Percentiles rank a stretch among this genome's conserved stretches.
Conservation (phyloP, 2,797 vertebrate genomes). For the Emys orbicularis region DNA sequence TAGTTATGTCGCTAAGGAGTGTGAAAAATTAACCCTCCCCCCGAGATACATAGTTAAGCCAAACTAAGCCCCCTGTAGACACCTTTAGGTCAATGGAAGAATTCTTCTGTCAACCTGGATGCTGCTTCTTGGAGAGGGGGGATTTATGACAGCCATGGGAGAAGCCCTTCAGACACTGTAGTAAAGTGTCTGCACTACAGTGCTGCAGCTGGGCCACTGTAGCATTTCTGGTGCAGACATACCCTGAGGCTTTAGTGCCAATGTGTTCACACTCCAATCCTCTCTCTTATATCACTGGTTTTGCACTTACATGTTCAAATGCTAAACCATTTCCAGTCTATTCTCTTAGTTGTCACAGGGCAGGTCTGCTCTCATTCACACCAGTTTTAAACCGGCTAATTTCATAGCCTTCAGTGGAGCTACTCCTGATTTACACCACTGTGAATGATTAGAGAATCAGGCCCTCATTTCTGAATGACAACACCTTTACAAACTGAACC, state of each 20-base stretch:
- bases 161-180: background rate
- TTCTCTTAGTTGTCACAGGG: background rate
- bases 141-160: background rate
- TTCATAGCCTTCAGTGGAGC: background rate
- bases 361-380: background rate
- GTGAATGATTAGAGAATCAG: constrained; percentile 17
- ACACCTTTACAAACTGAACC: background rate
- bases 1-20: background rate
- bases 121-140: background rate
- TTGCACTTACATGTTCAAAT: background rate
- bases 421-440: background rate
- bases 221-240: background rate
- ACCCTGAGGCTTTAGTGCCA: background rate
- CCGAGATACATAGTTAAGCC: background rate
- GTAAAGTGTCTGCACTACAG: background rate
- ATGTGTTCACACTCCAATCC: background rate
- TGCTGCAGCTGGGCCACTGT: background rate
- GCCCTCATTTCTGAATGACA: background rate
- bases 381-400: background rate
- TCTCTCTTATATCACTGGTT: background rate
- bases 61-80: background rate
- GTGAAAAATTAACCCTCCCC: background rate
- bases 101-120: background rate
- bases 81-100: background rate
- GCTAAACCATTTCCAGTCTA: background rate